Evolutionary conservation across 1,140 invertebrate species (phyloP), one percentile per base, ranked within the genome.

Genomic region (Brachionus rubens): DNA sequence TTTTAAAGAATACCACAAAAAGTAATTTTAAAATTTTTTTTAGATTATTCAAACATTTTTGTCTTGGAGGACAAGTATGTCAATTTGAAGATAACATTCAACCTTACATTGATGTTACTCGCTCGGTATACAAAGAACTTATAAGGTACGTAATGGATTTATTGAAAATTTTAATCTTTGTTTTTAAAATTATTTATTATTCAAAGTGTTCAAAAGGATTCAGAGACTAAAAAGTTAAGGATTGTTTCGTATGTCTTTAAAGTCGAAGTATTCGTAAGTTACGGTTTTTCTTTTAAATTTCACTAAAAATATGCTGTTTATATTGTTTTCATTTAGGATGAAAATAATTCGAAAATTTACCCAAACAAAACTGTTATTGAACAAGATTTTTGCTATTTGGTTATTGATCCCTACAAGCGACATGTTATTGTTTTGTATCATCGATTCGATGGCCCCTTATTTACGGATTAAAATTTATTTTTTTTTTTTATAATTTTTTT

Each of bases 61-160:
- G 87, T 76, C 80, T 89, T 21, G 89, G 89, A 3, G 89, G 89
- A 5, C 78, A 80, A 47, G 81, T 88, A 16, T 89, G 88, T 79
- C 89, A 90, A 78, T 89, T 86, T 79, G 89, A 89, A 78, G 88
- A 89, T 77, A 80, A 78, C 6, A 75, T 89, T 19, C 78, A 87
- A 47, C 87, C 87, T 6, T 90, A 90, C 78, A 79, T 89, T 10
- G 81, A 87, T 16, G 77, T 83, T 6, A 86, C 88, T 0, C 88
- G 87, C 81, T 77, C 77, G 21, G 62, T 89, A 3, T 90, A 90
- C 78, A 89, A 89, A 79, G 88, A 89, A 79, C 78, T 89, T 0
- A 80, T 89, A 40, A 86, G 86, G 88, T 88, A 80, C 77, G 79
- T 47, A 85, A 65, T 80, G 33, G 33, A 81, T 46, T 19, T 16